Evolutionary conservation across 2,888 invertebrate genomes (phyloP), one percentile per base, ranked within the genome.

Genomic region (Papilio protenor): DNA sequence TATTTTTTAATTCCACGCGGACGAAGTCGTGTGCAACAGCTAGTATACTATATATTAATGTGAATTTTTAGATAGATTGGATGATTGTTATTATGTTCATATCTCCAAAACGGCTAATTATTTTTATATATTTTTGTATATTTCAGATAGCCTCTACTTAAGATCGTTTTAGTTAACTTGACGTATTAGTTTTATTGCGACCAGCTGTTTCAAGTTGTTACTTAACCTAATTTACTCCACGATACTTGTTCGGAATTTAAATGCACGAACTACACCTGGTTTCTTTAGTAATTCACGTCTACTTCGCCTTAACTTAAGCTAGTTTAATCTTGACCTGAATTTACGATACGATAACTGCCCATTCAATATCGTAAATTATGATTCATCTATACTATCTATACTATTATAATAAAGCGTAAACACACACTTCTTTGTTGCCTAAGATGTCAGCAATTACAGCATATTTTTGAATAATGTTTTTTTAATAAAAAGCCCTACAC

Each of bases 231-330:
- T 71, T 71, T 8, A 71, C 16, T 23, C n/a, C 12, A 69, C n/a
- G 45, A 49, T 16, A 71, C 18, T 49, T 6, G 49, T 71, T 49
- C 23, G 10, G 27, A 71, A 49, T 71, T 71, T 71, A 71, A 71
- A 49, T 71, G 23, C 49, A 45, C 70, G 21, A 49, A 71, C 47
- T 21, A 70, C 70, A 71, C 70, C 70, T 71, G 70, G 49, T 71
- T 71, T 71, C 70, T 49, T 49, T n/a, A 49, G 70, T 71, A 71
- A 71, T 71, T 71, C 47, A 23, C 45, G 69, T 12, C 70, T n/a
- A 21, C 70, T 33, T 33, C 33, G 33, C 33, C 33, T 33, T 33
- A 47, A 21, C 1, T 47, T 71, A 71, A 71, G 70, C 70, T 10
- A 71, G 47, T 49, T 71, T 71, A 21, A 27, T 23, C 23, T 71